phyloP scores from a whole-genome alignment of 2,888 invertebrate species.

The Halictus ligatus region DNA sequence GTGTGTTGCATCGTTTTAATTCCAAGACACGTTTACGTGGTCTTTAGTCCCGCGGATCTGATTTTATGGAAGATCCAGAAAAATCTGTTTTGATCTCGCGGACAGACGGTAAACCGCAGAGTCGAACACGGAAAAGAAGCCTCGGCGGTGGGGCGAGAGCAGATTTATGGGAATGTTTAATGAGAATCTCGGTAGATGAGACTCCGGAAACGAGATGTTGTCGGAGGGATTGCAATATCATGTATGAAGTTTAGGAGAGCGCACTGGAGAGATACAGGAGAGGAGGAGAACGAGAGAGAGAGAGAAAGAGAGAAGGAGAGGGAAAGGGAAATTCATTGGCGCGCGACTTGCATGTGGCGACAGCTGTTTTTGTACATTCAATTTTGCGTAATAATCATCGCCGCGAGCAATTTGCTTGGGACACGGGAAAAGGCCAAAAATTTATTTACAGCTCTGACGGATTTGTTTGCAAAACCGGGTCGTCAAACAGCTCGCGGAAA shows the following conservation, averaged over 20 bases:
- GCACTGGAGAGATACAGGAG: conserved; percentile 14
- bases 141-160: conserved; percentile 7
- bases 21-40: not conserved
- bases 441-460: conserved; percentile 33
- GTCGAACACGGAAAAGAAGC: no score
- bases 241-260: conserved; percentile 59
- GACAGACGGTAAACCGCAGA: not conserved
- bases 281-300: not conserved
- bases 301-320: not conserved
- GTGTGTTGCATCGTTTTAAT: not conserved
- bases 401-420: conserved; percentile 65
- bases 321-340: not conserved
- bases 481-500: not conserved
- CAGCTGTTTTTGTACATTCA: conserved; percentile 79
- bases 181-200: conserved; percentile 53
- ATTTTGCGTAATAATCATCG: conserved; percentile 75
- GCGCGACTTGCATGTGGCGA: conserved; percentile 56
- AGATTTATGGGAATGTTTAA: conserved; percentile 65
- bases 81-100: not conserved
- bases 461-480: not conserved
- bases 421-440: conserved; percentile 34
- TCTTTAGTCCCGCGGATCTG: not conserved
- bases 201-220: conserved; percentile 46
- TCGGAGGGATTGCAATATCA: conserved; percentile 67
- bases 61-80: not conserved